Evolutionary conservation across 2,113 vertebrate genomes (phyloP), one percentile per base, ranked within the genome.

Genomic region (Zosterops hypoxanthus): DNA sequence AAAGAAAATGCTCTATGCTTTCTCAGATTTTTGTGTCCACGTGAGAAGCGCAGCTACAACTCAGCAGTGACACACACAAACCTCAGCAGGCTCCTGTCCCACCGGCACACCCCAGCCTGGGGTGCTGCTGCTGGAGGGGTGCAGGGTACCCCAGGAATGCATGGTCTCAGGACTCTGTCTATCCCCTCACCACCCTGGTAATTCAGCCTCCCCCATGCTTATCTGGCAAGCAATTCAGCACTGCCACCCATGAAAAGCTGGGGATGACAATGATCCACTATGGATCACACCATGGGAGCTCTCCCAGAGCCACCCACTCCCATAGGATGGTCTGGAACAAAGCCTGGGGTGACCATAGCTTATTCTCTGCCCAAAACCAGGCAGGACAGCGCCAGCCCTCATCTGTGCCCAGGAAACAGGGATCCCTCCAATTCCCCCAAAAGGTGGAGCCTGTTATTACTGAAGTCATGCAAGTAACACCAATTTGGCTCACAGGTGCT

Each of bases 281-380:
- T 0, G 0, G 23, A 44, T 7, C 26, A 8, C 6, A 16, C 5
- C 8, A 3, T 3, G 9, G 46, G 15, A 42, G 41, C 15, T 33
- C 10, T 47, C 21, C 21, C 2, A 2, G 28, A 70, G 71, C 14
- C 42, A 52, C 12, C 5, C 10, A 2, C 23, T 33, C 11, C 20
- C 20, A 16, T 0, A 0, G 69, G 50, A 41, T 8, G 28, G 9
- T 10, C 23, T 41, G 42, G 34, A 56, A 15, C 20, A 60, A 69
- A 64, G 25, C 13, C 42, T 57, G 26, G 2, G 2, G 4, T 31
- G 2, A 24, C 14, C 20, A 7, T 0, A 14, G 23, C 3, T 79
- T 53, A 19, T 36, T 39, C 12, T 55, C 24, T 24, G 6, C 21
- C 42, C 33, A 36, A 63, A 66, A 59, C 5, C 0, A 1, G 64